These are phyloP conservation scores for Lasioglossum marginatum DNA, from an alignment of 2,888 invertebrate genomes.

Conservation along the genomic window DNA sequence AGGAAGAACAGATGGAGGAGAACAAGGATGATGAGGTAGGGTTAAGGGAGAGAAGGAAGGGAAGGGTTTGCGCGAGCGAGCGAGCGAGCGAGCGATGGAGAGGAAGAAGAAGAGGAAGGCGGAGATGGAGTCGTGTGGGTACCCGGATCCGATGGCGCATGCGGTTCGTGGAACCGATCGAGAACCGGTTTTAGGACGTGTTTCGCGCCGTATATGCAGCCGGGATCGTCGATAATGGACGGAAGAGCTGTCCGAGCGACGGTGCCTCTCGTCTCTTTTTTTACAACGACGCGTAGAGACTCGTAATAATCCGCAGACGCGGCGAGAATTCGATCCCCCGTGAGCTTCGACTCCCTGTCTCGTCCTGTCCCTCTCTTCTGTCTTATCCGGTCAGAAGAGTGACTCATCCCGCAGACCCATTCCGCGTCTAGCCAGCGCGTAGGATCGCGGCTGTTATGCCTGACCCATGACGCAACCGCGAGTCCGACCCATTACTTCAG, in stretches of 20 bases:
- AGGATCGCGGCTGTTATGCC: not conserved
- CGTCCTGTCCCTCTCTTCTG: slow-evolving; percentile 10
- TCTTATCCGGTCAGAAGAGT: slow-evolving; percentile 33
- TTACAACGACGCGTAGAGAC: slow-evolving; percentile 39
- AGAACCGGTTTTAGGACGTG: slow-evolving; percentile 79
- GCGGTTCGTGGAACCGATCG: slow-evolving; percentile 78
- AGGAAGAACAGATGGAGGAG: not conserved
- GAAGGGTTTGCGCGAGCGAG: not conserved
- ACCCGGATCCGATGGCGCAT: slow-evolving; percentile 81
- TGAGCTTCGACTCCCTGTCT: slow-evolving; percentile 47
- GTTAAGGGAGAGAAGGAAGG: not conserved
- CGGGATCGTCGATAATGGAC: slow-evolving; percentile 73
- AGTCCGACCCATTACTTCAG: not conserved
- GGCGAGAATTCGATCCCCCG: slow-evolving; percentile 69
- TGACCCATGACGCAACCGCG: not conserved
- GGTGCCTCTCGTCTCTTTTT: slow-evolving; percentile 60
- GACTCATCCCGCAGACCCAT: slow-evolving; percentile 50
- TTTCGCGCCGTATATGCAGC: slow-evolving; percentile 71
- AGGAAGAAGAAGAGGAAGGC: slow-evolving; percentile 52
- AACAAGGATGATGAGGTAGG: slow-evolving; percentile 6
- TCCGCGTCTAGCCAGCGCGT: slow-evolving; percentile 30
- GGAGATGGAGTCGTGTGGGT: slow-evolving; percentile 67
- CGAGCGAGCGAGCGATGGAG: slow-evolving; percentile 14
- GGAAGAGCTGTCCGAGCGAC: slow-evolving; percentile 66
- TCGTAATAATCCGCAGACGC: slow-evolving; percentile 69